A percentile compares a stretch with the other conserved stretches of the same genome.
These are phyloP conservation scores for Oligia latruncula DNA, from an alignment of 2,888 invertebrate species.

Conservation along the genomic window DNA sequence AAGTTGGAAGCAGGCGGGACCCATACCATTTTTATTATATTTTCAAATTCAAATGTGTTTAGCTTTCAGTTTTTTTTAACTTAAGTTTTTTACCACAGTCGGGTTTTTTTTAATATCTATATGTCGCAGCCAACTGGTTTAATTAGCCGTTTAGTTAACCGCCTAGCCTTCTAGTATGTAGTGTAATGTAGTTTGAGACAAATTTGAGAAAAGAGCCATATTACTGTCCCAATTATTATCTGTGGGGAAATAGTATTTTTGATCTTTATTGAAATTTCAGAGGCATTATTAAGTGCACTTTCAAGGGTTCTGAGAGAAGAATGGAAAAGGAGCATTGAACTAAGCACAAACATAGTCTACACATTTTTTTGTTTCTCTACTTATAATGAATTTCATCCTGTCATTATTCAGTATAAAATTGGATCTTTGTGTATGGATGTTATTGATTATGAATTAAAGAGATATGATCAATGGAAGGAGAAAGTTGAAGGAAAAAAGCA, in stretches of 20 bases:
- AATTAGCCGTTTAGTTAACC: too few relatives aligned
- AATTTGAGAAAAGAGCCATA: background rate
- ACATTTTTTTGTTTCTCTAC: slow-evolving; percentile 99
- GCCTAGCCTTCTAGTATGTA: too few relatives aligned
- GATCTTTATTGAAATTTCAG: slow-evolving; percentile 84
- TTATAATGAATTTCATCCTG: slow-evolving; percentile 98
- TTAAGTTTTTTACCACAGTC: too few relatives aligned
- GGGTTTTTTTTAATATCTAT: too few relatives aligned
- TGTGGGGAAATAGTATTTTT: background rate
- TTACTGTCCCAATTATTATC: background rate
- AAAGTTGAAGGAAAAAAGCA: slow-evolving; percentile 88
- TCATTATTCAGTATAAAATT: slow-evolving; percentile 98
- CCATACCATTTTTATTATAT: too few relatives aligned
- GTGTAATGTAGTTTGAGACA: background rate
- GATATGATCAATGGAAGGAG: slow-evolving; percentile 98
- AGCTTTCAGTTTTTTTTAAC: too few relatives aligned
- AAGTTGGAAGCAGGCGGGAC: too few relatives aligned
- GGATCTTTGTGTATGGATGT: slow-evolving; percentile 99
- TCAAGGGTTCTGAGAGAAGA: slow-evolving; percentile 99
- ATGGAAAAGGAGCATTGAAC: slow-evolving; percentile 98
- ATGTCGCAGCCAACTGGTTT: too few relatives aligned
- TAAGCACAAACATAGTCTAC: slow-evolving; percentile 98
- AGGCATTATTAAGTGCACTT: slow-evolving; percentile 98
- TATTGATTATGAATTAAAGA: slow-evolving; percentile 97
- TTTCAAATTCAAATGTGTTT: too few relatives aligned